These are phyloP conservation scores for Centroberyx gerrardi DNA, from an alignment of 2,797 vertebrate species.

Conservation along the genomic window DNA sequence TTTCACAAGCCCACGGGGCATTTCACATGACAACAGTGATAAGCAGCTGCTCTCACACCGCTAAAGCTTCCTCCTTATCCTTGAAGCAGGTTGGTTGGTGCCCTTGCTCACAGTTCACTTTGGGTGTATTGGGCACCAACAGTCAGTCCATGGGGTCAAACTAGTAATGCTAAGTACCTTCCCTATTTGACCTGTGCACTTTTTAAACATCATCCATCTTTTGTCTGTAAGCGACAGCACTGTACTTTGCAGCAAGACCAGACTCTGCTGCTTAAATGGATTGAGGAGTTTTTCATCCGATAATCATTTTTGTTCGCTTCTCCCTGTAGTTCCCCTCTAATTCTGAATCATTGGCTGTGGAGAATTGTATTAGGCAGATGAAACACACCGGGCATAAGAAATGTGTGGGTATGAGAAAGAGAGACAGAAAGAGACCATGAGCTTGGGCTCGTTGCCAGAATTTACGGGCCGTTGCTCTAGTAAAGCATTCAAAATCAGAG, in stretches of 20 bases:
- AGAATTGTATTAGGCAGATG: constrained; percentile 71
- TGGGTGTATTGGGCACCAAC: too few relatives aligned
- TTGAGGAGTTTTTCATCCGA: constrained; percentile 64
- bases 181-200: constrained; percentile 36
- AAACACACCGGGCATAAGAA: constrained; percentile 63
- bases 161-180: constrained; percentile 8
- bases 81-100: too few relatives aligned
- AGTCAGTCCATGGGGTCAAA: too few relatives aligned
- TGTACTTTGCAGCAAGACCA: constrained; percentile 40
- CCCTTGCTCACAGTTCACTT: too few relatives aligned
- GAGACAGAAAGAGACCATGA: constrained; percentile 40
- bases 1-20: too few relatives aligned
- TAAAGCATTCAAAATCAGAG: constrained; percentile 43
- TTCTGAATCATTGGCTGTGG: constrained; percentile 70
- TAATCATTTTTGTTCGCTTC: constrained; percentile 63
- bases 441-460: constrained; percentile 58
- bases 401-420: constrained; percentile 57
- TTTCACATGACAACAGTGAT: too few relatives aligned
- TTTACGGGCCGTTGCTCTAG: constrained; percentile 19
- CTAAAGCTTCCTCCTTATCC: too few relatives aligned
- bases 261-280: constrained; percentile 58
- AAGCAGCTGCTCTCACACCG: too few relatives aligned
- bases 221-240: constrained; percentile 56
- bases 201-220: constrained; percentile 44
- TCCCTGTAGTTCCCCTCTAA: constrained; percentile 67